Evolutionary conservation across 2,888 invertebrate species (phyloP), one percentile per base, ranked within the genome.

Genomic region (Euzetes globulus): DNA sequence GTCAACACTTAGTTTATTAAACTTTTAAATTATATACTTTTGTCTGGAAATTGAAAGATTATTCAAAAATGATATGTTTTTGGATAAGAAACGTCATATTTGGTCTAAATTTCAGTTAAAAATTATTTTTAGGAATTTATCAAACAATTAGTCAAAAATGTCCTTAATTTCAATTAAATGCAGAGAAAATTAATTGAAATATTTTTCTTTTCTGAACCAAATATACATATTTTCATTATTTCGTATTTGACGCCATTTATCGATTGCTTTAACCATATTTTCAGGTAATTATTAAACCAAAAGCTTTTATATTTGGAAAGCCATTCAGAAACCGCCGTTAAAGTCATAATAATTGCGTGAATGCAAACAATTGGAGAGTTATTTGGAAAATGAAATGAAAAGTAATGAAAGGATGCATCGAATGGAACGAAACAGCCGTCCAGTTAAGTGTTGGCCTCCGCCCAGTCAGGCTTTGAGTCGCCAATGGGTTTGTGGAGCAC

Each of bases 401-500:
- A 25, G 70, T 45, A 22, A 47, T 17, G 47, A 70, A 70, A 47
- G 70, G 70, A 70, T 70, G 70, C 22, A 70, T 41, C 25, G 37
- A 70, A 45, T 70, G 19, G 70, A 70, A 27, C 7, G 17, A 47
- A 47, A 25, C 27, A n/a, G 17, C 22, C 45, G 70, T 70, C 70
- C 70, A 70, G 70, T 70, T 70, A 19, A 41, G 70, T 5, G 47
- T 37, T 68, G 68, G 41, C 68, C 41, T 47, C 70, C 70, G 70
- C 70, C 70, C 70, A 70, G 47, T 47, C 41, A 65, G 19, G n/a
- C 65, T 47, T 47, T 70, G 47, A 70, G 70, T 70, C 70, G 70
- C 70, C 70, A 70, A 70, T 70, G 47, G 41, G 41, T 70, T 70
- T 27, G 70, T 70, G 19, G 60, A 68, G 45, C 19, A 37, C 52